Evolutionary conservation across 2,797 vertebrate genomes (phyloP), one percentile per base, ranked within the genome.

Genomic region (Sebastes iracundus): DNA sequence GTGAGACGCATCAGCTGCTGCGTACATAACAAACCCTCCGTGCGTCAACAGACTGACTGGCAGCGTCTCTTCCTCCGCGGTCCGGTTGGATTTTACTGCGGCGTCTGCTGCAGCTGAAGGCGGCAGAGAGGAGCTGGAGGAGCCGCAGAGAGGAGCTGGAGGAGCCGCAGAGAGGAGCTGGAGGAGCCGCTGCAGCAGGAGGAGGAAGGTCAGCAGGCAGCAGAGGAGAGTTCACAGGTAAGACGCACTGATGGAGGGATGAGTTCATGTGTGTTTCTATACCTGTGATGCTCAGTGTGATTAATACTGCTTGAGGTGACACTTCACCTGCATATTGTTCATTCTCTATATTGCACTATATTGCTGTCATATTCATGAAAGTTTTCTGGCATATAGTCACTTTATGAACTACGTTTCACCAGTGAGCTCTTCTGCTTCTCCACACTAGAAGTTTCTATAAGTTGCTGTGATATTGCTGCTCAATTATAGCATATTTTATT

Each of bases 191-290:
- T 65, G 74, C 58, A 72, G 35, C 77, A 35, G 33, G 33, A 35
- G 10, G 33, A 33, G 10, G 32, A 35, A 35, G 33, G 33, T 35
- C 33, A 35, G 33, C 33, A 11, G 33, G 33, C 33, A 33, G 33
- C 33, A 35, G 33, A 35, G 33, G 33, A 35, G 33, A 11, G 33
- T 35, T 35, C 33, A 65, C 79, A 88, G 89, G 90, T 92, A 82
- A 85, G n/a, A 20, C 14, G 46, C 7, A 2, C 3, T 35, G 33
- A 33, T 33, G 20, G 30, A 52, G 71, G 56, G 14, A 46, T 59
- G 67, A 6, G 60, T 42, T 71, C 33, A 35, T 35, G 33, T 12
- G 10, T 35, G 33, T 35, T 11, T 35, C 10, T 35, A 35, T 35
- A 5, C 13, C 28, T 59, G 66, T 35, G 33, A 11, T 67, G 16